Evolutionary conservation across 2,888 invertebrate genomes (phyloP).

Genomic region (Idaea straminata): DNA sequence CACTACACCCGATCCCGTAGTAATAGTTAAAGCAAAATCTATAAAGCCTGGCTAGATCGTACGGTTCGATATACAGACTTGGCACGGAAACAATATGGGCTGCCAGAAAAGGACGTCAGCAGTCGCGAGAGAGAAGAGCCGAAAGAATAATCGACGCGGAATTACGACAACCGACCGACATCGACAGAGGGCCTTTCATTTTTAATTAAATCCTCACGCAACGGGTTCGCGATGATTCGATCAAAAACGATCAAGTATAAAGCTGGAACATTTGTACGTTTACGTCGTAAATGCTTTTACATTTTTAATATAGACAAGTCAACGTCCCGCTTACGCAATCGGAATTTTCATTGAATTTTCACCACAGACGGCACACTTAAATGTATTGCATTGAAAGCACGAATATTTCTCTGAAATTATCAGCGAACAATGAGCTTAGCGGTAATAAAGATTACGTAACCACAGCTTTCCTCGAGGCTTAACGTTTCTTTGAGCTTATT

Average conservation of each 20-base stretch:
- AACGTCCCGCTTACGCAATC: conserved; percentile 26
- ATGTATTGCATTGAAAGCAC: neutral
- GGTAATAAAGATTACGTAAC: conserved; percentile 40
- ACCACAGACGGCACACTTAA: neutral
- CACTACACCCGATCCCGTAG: conserved; percentile 27
- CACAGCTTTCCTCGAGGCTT: conserved; percentile 27
- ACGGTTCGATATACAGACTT: conserved; percentile 65
- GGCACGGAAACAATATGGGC: conserved; percentile 67
- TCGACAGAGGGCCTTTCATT: conserved; percentile 51
- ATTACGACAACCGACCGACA: conserved; percentile 49
- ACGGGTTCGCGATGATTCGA: conserved; percentile 42
- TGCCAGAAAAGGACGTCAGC: conserved; percentile 68
- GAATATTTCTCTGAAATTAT: conserved; percentile 13
- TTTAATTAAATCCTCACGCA: conserved; percentile 54
- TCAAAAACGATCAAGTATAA: conserved; percentile 36
- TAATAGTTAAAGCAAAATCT: conserved; percentile 46
- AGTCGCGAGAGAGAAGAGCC: conserved; percentile 54
- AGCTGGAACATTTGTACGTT: conserved; percentile 16
- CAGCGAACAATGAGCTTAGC: conserved; percentile 25
- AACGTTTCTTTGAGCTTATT: neutral
- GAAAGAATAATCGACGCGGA: conserved; percentile 54
- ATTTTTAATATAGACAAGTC: conserved; percentile 23
- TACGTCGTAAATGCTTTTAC: conserved; percentile 11
- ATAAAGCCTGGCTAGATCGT: conserved; percentile 57
- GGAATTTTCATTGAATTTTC: neutral